Evolutionary conservation across 2,113 vertebrate genomes (phyloP).

Genomic region (Coracopsis vasa): DNA sequence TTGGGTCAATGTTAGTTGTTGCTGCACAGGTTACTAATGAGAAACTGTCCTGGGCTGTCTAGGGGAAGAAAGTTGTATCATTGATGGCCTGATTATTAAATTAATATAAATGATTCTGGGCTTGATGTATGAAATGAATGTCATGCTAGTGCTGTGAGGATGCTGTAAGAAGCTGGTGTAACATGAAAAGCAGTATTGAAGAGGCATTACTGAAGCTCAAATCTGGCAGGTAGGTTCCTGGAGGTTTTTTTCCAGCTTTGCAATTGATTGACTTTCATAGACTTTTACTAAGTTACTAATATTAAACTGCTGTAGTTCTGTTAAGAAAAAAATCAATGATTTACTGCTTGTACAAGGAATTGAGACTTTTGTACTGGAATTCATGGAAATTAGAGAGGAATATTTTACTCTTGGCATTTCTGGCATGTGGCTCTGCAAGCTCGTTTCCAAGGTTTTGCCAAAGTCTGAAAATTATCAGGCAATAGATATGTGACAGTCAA

Average conservation of each 20-base stretch:
- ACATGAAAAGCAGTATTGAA: neutral
- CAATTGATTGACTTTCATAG: neutral
- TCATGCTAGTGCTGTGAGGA: neutral
- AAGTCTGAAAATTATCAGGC: neutral
- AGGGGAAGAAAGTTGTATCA: neutral
- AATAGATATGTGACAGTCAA: neutral
- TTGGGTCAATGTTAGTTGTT: neutral
- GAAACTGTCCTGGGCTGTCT: neutral
- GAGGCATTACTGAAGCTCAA: neutral
- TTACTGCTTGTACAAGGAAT: neutral
- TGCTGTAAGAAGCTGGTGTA: neutral
- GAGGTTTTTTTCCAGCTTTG: neutral
- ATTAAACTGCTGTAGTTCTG: neutral
- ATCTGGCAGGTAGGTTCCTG: neutral
- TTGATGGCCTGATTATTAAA: neutral
- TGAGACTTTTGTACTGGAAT: neutral
- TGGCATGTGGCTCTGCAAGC: neutral
- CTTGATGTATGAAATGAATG: neutral
- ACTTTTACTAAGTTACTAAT: neutral
- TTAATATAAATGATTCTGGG: neutral
- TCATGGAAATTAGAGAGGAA: neutral
- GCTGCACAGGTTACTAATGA: neutral
- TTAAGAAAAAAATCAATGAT: neutral
- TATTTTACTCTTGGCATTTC: constrained; percentile 10
- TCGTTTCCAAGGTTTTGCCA: neutral